Percentiles rank a stretch among this genome's conserved stretches.
Conservation (phyloP, 2,797 vertebrate species). For the Psittacula derbiana region DNA sequence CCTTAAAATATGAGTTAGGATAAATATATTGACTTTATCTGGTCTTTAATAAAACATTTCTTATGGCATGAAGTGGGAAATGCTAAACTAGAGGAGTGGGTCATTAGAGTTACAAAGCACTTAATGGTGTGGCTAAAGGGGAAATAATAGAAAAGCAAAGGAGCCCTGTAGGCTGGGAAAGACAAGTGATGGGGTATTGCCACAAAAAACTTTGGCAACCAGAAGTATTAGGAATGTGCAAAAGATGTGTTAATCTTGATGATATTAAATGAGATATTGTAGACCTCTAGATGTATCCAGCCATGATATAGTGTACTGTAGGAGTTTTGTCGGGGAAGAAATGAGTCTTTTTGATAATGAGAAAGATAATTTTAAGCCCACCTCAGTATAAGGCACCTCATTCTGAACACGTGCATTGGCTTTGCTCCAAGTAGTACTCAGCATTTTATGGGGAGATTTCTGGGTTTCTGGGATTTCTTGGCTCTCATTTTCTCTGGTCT, state of each 20-base stretch:
- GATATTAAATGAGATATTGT: neutral
- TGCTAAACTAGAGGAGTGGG: neutral
- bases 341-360: neutral
- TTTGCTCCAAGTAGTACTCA: neutral
- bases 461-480: neutral
- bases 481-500: neutral
- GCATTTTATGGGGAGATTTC: neutral
- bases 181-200: neutral
- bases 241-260: fast-evolving
- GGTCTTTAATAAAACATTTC: neutral
- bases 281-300: neutral
- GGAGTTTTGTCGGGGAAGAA: neutral
- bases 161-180: neutral
- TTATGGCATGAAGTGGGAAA: neutral
- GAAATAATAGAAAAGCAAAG: neutral
- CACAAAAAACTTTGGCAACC: neutral
- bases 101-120: neutral
- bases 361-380: neutral
- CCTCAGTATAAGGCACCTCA: fast-evolving
- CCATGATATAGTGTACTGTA: neutral
- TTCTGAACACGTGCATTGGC: fast-evolving
- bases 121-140: neutral
- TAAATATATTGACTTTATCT: neutral
- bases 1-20: neutral
- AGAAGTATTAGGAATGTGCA: neutral